A percentile compares a stretch with the other conserved stretches of the same genome.
These are phyloP conservation scores for Aphis craccivora DNA, from an alignment of 1,140 invertebrate species.

Conservation along the genomic window DNA sequence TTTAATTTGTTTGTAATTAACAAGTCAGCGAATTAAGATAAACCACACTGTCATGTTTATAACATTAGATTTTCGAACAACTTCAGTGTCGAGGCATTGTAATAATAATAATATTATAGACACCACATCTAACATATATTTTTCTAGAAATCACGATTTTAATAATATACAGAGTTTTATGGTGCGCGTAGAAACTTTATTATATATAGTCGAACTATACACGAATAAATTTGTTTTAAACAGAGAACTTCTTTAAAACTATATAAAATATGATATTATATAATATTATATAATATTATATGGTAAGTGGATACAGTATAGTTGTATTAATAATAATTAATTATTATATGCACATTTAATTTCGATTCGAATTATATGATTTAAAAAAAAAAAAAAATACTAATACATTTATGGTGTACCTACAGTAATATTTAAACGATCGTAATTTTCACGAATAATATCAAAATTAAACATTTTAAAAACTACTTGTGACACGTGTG, in stretches of 20 bases:
- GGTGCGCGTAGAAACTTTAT: neutral
- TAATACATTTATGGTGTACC: neutral
- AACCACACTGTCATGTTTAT: neutral
- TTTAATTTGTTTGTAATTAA: constrained; percentile 22
- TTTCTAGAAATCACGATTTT: neutral
- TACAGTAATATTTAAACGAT: neutral
- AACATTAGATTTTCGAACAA: neutral
- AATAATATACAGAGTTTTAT: neutral
- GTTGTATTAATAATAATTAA: neutral
- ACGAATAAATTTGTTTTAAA: neutral
- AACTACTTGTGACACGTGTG: neutral
- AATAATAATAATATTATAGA: constrained; percentile 8
- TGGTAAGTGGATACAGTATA: neutral
- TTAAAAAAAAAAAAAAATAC: neutral
- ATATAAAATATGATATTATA: neutral
- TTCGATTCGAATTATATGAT: neutral
- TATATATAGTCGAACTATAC: neutral
- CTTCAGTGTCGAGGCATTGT: neutral
- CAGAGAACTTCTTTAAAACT: neutral
- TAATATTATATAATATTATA: neutral
- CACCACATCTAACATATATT: neutral
- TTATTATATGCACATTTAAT: constrained; percentile 2
- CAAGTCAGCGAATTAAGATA: constrained; percentile 21
- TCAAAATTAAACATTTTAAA: neutral
- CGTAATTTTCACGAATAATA: neutral